phyloP scores from a whole-genome alignment of 2,113 vertebrate species.

The Lipotes vexillifer region DNA sequence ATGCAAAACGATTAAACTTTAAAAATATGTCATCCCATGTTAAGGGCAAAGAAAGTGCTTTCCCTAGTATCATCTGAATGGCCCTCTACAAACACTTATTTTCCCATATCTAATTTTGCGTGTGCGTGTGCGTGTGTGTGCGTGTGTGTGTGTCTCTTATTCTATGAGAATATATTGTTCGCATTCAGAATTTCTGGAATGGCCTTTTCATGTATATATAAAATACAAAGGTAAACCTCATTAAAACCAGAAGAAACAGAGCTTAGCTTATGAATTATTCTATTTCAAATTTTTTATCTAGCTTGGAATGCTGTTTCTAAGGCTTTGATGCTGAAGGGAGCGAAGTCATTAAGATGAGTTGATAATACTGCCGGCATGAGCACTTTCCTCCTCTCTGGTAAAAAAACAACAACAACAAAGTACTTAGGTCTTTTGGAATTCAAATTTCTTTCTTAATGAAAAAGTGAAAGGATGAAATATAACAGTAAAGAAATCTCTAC shows the following conservation, averaged over 20 bases:
- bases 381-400: background rate
- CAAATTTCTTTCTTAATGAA: constrained; percentile 29
- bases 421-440: constrained; percentile 27
- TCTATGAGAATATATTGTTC: background rate
- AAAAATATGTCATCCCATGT: background rate
- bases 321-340: constrained; percentile 44
- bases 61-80: background rate
- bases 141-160: background rate
- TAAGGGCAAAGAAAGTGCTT: background rate
- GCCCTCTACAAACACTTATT: background rate
- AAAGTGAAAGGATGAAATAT: background rate
- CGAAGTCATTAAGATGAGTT: constrained; percentile 33
- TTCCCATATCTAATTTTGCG: background rate
- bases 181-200: background rate
- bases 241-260: constrained; percentile 50
- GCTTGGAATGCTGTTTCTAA: constrained; percentile 22
- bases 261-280: constrained; percentile 60
- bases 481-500: background rate
- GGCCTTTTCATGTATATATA: background rate
- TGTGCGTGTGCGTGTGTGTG: background rate
- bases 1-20: background rate
- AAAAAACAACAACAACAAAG: background rate
- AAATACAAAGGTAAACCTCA: constrained; percentile 32
- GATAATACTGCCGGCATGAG: background rate
- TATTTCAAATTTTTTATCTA: constrained; percentile 31